A percentile compares a stretch with the other conserved stretches of the same genome.
phyloP scores from a whole-genome alignment of 2,113 vertebrate genomes.

The Bagarius yarrelli region DNA sequence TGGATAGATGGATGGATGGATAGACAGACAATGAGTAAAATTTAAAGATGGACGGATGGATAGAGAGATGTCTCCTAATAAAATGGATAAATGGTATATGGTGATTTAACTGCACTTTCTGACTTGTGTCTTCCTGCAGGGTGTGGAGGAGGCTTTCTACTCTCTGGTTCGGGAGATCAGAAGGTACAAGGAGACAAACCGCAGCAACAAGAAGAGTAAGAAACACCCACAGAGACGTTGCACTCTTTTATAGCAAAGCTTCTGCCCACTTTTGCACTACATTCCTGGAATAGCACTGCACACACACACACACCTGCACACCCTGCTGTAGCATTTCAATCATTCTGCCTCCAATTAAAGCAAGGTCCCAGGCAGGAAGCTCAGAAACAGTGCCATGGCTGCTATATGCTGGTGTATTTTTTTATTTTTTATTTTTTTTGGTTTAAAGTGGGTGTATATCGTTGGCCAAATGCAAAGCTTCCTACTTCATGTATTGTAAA shows the following conservation, averaged over 20 bases:
- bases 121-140: slow-evolving; percentile 65
- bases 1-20: too few relatives aligned
- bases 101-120: too few relatives aligned
- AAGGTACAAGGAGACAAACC: slow-evolving; percentile 81
- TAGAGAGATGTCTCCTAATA: too few relatives aligned
- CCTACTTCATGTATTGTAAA: background rate
- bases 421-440: background rate
- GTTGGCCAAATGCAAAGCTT: slow-evolving; percentile 21
- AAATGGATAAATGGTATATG: too few relatives aligned
- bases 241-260: slow-evolving; percentile 71
- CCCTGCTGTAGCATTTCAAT: slow-evolving; percentile 44
- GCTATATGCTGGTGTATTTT: background rate
- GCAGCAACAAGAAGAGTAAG: slow-evolving; percentile 83
- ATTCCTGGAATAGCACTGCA: slow-evolving; percentile 37
- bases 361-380: slow-evolving; percentile 24
- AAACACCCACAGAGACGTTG: slow-evolving; percentile 80
- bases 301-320: slow-evolving; percentile 24
- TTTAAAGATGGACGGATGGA: too few relatives aligned
- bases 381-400: slow-evolving; percentile 30
- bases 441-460: background rate
- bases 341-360: background rate
- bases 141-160: slow-evolving; percentile 84
- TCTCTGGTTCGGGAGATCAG: slow-evolving; percentile 84
- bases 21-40: too few relatives aligned
- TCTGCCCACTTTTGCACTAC: slow-evolving; percentile 35